phyloP scores from a whole-genome alignment of 2,888 invertebrate species.

The Tenthredo amoena region DNA sequence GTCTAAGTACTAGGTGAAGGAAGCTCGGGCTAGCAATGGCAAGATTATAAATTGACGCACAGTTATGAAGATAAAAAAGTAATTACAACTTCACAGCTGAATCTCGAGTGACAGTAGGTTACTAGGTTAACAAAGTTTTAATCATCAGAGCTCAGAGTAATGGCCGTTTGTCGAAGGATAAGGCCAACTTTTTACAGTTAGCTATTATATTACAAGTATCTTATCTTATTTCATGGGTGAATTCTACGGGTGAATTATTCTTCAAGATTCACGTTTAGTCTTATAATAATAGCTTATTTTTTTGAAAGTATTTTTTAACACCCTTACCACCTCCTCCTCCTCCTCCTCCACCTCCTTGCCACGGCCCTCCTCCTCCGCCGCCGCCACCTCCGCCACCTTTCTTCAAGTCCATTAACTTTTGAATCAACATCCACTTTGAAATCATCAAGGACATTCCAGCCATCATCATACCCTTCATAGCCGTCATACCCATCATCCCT shows the following conservation, averaged over 20 bases:
- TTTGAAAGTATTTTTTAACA: slow-evolving; percentile 72
- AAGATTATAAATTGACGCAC: neutral
- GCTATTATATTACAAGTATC: neutral
- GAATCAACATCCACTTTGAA: slow-evolving; percentile 79
- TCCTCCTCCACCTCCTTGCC: slow-evolving; percentile 61
- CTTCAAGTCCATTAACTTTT: slow-evolving; percentile 68
- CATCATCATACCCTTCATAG: slow-evolving; percentile 83
- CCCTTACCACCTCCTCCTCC: slow-evolving; percentile 75
- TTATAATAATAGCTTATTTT: neutral
- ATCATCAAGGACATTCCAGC: slow-evolving; percentile 83
- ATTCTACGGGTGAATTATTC: neutral
- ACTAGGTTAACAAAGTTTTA: slow-evolving; percentile 41
- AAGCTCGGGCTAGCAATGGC: neutral
- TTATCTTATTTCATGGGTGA: neutral
- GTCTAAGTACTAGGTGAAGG: neutral
- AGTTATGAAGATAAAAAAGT: slow-evolving; percentile 27
- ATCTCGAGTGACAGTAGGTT: slow-evolving; percentile 37
- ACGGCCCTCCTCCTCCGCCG: slow-evolving; percentile 65
- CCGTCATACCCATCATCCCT: slow-evolving; percentile 83
- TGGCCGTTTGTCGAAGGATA: neutral
- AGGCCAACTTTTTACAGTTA: neutral
- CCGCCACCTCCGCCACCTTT: slow-evolving; percentile 66
- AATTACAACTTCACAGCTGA: slow-evolving; percentile 12
- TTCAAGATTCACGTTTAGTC: neutral
- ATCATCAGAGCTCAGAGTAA: neutral